Evolutionary conservation across 2,797 vertebrate species (phyloP), one percentile per base, ranked within the genome.

Genomic region (Megalops cyprinoides): DNA sequence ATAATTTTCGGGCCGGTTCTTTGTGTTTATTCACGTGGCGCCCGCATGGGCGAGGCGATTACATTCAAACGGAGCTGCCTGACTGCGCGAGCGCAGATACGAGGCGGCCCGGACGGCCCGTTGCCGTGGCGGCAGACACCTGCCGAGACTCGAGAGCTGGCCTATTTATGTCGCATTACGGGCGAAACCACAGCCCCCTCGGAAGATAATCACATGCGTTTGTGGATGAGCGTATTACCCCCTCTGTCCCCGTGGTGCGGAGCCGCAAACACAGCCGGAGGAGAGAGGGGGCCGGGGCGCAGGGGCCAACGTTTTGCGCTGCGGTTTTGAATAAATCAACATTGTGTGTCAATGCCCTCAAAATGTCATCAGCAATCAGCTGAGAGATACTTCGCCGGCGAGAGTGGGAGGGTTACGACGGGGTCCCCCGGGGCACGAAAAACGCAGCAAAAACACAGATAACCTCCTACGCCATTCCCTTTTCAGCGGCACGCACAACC

Each of bases 281-380:
- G 37, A 25, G 62, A 37, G 62, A 62, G 34, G 1, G 23, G 34
- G 18, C 53, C n/a, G 1, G 14, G 14, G 39, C 15, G 10, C n/a
- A n/a, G n/a, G n/a, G n/a, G n/a, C n/a, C n/a, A n/a, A n/a, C n/a
- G n/a, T n/a, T 67, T 67, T 20, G 31, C 14, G 31, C 18, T 37
- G 62, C 15, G 14, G 23, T 20, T 67, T 34, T 80, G 79, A 75
- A 80, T 80, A 80, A 80, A 80, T 80, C 28, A 80, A 65, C 31
- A 75, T 74, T 74, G 58, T 55, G 25, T 39, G 42, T 60, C 73
- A 20, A 62, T 37, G 73, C 55, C 79, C 71, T 75, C 58, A 75
- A 80, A 80, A 73, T 80, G 79, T 80, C 79, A 76, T 39, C 79
- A 48, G 28, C 9, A 4, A 76, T 65, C 55, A 80, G 73, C 42